phyloP scores from a whole-genome alignment of 2,797 vertebrate species.

The Anniella stebbinsi region DNA sequence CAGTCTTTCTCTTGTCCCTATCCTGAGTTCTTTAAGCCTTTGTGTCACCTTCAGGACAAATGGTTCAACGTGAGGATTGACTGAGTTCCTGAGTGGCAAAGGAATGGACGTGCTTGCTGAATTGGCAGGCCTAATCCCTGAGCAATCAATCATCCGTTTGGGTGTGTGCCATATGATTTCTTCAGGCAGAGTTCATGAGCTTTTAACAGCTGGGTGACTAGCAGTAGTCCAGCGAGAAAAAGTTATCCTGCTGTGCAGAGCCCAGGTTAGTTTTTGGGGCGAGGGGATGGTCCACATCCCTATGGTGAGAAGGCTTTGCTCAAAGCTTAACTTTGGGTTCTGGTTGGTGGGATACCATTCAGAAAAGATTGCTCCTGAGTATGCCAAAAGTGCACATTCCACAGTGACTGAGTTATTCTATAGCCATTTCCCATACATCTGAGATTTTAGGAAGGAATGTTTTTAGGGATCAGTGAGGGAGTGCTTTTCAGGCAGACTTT shows the following conservation, averaged over 20 bases:
- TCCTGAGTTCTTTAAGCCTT: background rate
- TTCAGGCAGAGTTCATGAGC: background rate
- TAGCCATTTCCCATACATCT: background rate
- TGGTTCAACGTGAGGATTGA: background rate
- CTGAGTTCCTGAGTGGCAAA: background rate
- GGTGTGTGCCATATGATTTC: background rate
- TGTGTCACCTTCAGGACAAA: background rate
- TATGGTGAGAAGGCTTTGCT: background rate
- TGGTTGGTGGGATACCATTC: background rate
- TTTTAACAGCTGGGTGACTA: background rate
- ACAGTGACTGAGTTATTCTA: background rate
- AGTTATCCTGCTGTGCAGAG: background rate
- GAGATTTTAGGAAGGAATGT: background rate
- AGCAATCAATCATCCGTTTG: background rate
- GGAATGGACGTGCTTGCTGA: background rate
- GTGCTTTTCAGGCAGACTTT: no score
- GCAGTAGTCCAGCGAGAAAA: background rate
- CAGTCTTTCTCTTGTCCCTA: no score
- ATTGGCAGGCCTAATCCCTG: background rate
- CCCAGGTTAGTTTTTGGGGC: background rate
- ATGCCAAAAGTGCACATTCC: background rate
- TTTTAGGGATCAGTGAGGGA: background rate
- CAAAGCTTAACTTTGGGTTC: background rate
- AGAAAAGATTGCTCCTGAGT: background rate
- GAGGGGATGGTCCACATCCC: background rate